phyloP scores from a whole-genome alignment of 2,888 invertebrate species.

The Agelastica alni region DNA sequence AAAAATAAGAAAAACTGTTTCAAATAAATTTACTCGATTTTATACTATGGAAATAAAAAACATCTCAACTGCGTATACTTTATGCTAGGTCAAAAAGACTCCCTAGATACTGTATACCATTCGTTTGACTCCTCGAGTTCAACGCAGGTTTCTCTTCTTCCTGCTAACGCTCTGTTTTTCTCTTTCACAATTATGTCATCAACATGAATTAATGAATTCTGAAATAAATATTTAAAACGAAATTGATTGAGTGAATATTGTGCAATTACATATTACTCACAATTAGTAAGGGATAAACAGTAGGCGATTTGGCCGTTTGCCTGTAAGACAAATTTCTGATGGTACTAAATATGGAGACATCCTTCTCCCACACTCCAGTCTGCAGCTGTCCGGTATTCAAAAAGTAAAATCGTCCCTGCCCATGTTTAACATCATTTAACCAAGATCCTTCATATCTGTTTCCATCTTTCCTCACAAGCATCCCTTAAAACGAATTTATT shows the following conservation, averaged over 20 bases:
- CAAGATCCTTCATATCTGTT: conserved; percentile 71
- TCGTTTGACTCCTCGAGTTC: too few species aligned
- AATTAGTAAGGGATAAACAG: conserved; percentile 33
- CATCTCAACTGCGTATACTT: too few species aligned
- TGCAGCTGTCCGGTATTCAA: conserved; percentile 68
- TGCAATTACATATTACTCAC: conserved; percentile 26
- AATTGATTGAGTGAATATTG: too few species aligned
- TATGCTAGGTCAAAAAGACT: too few species aligned
- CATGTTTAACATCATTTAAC: conserved; percentile 61
- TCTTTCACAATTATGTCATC: conserved; percentile 8
- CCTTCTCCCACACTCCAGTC: conserved; percentile 66
- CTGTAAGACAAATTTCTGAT: conserved; percentile 65
- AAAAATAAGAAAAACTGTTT: too few species aligned
- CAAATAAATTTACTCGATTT: too few species aligned
- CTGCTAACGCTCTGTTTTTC: conserved; percentile 10
- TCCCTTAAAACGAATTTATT: conserved; percentile 28
- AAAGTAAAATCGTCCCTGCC: conserved; percentile 68
- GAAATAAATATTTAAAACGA: conserved; percentile 7
- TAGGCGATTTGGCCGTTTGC: conserved; percentile 50
- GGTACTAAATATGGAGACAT: conserved; percentile 61
- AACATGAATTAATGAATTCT: conserved; percentile 18
- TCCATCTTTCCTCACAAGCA: conserved; percentile 58
- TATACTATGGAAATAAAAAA: too few species aligned
- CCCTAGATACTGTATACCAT: too few species aligned
- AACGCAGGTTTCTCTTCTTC: conserved; percentile 9